Evolutionary conservation across 2,888 invertebrate species (phyloP).

Genomic region (Conus canariensis): DNA sequence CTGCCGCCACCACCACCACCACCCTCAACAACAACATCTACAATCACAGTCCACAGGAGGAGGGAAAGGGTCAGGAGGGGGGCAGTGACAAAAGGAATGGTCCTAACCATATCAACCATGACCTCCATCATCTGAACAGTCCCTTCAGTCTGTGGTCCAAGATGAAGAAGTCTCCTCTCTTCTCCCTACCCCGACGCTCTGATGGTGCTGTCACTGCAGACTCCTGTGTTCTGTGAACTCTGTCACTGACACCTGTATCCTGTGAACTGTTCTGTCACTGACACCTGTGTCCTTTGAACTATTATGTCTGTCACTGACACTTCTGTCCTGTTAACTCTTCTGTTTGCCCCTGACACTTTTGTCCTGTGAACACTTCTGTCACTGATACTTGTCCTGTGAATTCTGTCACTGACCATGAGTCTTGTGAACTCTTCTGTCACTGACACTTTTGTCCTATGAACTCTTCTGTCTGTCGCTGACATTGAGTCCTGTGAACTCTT

Average conservation of each 20-base stretch:
- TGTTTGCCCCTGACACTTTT: no score
- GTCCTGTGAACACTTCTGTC: background rate
- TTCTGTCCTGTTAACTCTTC: background rate
- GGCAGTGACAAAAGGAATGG: background rate
- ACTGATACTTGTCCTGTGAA: no score
- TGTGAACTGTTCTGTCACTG: background rate
- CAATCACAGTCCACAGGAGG: slow-evolving; percentile 10
- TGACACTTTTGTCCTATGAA: background rate
- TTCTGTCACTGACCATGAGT: background rate
- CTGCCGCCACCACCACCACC: background rate
- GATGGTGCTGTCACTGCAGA: background rate
- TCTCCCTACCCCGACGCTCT: background rate
- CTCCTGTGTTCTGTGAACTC: background rate
- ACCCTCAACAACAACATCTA: background rate
- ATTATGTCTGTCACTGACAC: no score
- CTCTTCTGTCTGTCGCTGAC: background rate
- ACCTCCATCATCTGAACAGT: background rate
- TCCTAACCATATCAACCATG: background rate
- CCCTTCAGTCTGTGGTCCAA: slow-evolving; percentile 6
- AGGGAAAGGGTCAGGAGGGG: background rate
- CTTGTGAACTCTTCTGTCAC: no score
- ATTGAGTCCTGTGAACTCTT: background rate
- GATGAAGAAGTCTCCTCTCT: slow-evolving; percentile 31
- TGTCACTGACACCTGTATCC: background rate
- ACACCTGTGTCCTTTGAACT: no score